Conservation (phyloP, 2,113 vertebrate genomes). For the Crotalus viridis region DNA sequence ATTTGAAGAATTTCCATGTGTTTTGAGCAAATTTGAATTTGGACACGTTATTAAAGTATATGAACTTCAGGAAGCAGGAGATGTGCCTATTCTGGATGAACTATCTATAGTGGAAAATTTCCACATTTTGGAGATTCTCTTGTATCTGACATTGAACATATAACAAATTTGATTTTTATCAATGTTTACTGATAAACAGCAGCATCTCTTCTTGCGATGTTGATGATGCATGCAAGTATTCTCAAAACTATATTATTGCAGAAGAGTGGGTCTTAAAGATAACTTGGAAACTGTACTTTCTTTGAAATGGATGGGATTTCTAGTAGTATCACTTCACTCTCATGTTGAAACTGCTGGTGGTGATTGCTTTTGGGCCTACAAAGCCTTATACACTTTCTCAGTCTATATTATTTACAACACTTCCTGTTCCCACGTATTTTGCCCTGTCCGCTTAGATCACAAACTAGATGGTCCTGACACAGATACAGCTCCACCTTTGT, state of each 20-base stretch:
- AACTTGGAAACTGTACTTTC: background rate
- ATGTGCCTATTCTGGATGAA: background rate
- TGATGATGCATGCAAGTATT: background rate
- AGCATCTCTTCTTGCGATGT: background rate
- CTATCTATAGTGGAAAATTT: background rate
- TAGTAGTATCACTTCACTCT: background rate
- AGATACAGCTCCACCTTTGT: background rate
- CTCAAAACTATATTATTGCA: background rate
- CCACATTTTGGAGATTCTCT: background rate
- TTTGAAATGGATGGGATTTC: background rate
- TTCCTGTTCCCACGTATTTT: background rate
- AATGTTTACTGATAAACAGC: background rate
- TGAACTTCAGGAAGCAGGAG: background rate
- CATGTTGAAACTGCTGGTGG: background rate
- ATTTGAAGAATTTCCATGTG: background rate
- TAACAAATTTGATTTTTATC: background rate
- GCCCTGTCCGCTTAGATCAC: background rate
- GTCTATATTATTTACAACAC: background rate
- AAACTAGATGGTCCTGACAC: background rate
- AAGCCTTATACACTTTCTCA: background rate
- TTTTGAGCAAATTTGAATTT: background rate
- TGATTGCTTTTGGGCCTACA: background rate
- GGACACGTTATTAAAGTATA: background rate
- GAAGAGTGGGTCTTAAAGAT: background rate
- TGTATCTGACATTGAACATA: background rate